Percentiles rank a stretch among this genome's conserved stretches.
phyloP scores from a whole-genome alignment of 2,888 invertebrate species.

The Drosophila greeni region DNA sequence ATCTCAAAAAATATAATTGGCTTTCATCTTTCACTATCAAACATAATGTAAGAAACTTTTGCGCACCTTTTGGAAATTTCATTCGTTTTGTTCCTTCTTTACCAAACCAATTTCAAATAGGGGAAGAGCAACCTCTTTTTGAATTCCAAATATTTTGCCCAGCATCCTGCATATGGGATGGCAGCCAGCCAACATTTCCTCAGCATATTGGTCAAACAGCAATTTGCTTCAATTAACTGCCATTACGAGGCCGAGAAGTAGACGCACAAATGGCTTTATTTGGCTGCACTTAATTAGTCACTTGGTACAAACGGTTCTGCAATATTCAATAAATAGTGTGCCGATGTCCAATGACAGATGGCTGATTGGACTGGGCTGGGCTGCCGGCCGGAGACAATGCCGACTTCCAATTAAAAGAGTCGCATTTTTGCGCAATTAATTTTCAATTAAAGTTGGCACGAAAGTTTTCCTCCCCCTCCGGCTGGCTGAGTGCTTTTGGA shows the following conservation, averaged over 20 bases:
- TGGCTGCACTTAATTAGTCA: conserved; percentile 63
- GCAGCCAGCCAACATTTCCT: conserved; percentile 32
- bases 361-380: conserved; percentile 1
- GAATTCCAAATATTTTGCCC: conserved; percentile 38
- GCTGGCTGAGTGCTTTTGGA: conserved; percentile 17
- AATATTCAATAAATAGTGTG: conserved; percentile 57
- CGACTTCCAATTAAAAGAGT: conserved; percentile 41
- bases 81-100: conserved; percentile 5
- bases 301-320: conserved; percentile 40
- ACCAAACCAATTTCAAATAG: conserved; percentile 51
- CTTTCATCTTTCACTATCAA: too few relatives aligned
- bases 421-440: conserved; percentile 48
- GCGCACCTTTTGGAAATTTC: neutral
- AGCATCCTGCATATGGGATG: conserved; percentile 7
- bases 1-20: neutral
- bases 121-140: conserved; percentile 18
- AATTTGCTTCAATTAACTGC: conserved; percentile 64
- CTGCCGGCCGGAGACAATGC: conserved; percentile 11
- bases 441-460: conserved; percentile 53
- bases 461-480: conserved; percentile 16
- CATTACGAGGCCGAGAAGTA: conserved; percentile 41
- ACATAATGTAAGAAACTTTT: neutral
- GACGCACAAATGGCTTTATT: conserved; percentile 19
- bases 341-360: conserved; percentile 29
- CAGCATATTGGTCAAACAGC: conserved; percentile 44